Base-by-base conservation (phyloP, 2,113 vertebrate genomes). In the Petrocephalus microphthalmus region DNA sequence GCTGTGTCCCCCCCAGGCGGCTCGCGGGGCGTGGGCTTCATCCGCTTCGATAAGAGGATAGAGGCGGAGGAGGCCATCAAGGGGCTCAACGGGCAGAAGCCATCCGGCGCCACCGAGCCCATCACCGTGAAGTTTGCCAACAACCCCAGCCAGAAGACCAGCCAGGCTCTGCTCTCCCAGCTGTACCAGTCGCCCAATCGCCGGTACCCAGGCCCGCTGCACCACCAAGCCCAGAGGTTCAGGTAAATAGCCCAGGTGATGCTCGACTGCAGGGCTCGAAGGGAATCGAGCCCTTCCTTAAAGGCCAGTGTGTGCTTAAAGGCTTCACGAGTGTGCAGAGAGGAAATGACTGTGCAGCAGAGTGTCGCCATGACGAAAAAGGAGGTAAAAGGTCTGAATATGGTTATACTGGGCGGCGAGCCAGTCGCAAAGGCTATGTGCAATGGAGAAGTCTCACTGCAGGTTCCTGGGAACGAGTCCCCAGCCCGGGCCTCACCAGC, bases 71-170 rank as follows among this genome's bases (percentile, higher is more conserved):
- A 99, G 96, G 98, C 98, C 96, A 99, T 99, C 96, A 99, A 99
- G 96, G 98, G 98, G 92, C 96, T 99, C 93, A 99, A 99, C 89
- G 98, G 98, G 93, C 98, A 99, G 96, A 99, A 99, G 95, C 99
- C 99, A 92, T 98, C 98, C 15, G 98, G 98, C 93, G 98, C 98
- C 87, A 97, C 97, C 3, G 99, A 99, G 96, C 98, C 99, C 91
- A 99, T 99, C 95, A 99, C 99, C 88, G 99, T 99, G 95, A 99
- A 99, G 95, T 99, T 99, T 93, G 99, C 99, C 96, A 99, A 99
- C 96, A 99, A 99, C 94, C 99, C 99, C 92, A 99, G 99, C 95
- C 99, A 99, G 97, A 99, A 99, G 96, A 99, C 98, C 95, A 99
- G 98, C 96, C 99, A 99, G 96, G 99, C 99, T 71, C 96, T 99